phyloP scores from a whole-genome alignment of 2,797 vertebrate genomes.

The Petrocephalus sullivani region DNA sequence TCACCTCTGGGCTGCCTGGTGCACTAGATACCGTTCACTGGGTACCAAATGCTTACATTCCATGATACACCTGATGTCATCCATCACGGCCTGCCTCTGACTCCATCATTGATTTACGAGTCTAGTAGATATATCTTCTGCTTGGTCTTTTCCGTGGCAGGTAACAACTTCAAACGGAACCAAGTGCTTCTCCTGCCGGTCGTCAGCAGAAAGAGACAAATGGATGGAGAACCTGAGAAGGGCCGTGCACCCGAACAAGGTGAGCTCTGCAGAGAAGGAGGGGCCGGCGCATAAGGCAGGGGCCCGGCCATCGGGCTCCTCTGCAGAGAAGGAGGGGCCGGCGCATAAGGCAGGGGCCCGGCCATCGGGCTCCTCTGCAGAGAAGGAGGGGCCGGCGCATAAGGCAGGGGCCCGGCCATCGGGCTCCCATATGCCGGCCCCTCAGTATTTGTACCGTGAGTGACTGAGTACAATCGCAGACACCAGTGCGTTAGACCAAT shows the following conservation, averaged over 20 bases:
- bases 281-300: neutral
- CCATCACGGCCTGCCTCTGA: neutral
- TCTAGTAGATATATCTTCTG: neutral
- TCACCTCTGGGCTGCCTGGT: neutral
- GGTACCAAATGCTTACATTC: neutral
- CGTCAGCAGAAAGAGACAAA: constrained; percentile 95
- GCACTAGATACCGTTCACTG: neutral
- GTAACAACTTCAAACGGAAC: constrained; percentile 97
- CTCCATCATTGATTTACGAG: neutral
- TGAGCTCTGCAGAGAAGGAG: constrained; percentile 40
- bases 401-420: neutral
- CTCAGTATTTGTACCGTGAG: neutral
- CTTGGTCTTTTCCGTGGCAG: constrained; percentile 51
- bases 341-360: neutral
- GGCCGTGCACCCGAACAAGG: constrained; percentile 97
- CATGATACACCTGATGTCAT: neutral
- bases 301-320: neutral
- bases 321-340: neutral
- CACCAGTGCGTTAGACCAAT: neutral
- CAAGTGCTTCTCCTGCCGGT: constrained; percentile 97
- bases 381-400: neutral
- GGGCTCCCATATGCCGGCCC: neutral
- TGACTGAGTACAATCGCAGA: neutral
- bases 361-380: neutral
- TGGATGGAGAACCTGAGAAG: constrained; percentile 99